Conservation (phyloP, 2,888 invertebrate genomes). For the Agrenia bidenticulata region DNA sequence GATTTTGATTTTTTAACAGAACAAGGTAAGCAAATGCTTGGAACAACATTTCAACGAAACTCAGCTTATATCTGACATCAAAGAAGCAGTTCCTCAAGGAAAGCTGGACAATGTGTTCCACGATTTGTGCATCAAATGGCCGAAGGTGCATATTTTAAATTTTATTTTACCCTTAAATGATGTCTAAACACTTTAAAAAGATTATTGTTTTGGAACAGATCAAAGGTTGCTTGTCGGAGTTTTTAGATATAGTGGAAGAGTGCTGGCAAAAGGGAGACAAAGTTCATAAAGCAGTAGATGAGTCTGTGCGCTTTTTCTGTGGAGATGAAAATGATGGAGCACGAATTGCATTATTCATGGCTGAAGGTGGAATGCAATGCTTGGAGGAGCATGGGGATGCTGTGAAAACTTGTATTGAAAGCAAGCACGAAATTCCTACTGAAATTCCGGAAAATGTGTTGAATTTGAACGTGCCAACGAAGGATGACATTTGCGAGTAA, state of each 20-base stretch:
- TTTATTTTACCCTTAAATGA: neutral
- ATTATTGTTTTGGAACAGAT: conserved; percentile 19
- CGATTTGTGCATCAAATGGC: conserved; percentile 49
- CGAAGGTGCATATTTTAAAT: conserved; percentile 30
- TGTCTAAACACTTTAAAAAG: neutral
- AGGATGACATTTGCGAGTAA: conserved; percentile 39
- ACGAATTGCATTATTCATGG: conserved; percentile 46
- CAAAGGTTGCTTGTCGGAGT: conserved; percentile 39
- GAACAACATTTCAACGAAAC: conserved; percentile 45
- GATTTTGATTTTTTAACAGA: conserved; percentile 22
- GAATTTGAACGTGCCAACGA: conserved; percentile 19
- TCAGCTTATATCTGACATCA: conserved; percentile 39
- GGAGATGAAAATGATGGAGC: conserved; percentile 50
- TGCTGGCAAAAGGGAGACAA: conserved; percentile 50
- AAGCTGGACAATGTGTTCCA: conserved; percentile 50
- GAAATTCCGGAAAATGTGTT: neutral
- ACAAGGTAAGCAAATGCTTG: conserved; percentile 36
- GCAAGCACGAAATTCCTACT: conserved; percentile 22
- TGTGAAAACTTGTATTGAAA: conserved; percentile 45
- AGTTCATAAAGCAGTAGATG: conserved; percentile 44
- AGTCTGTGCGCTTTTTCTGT: conserved; percentile 49
- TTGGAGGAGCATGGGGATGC: conserved; percentile 44
- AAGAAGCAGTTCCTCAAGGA: conserved; percentile 48
- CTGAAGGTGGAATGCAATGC: conserved; percentile 49
- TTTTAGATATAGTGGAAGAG: conserved; percentile 44